Conservation (phyloP, 2,113 vertebrate genomes). For the Melanocharis versteri region DNA sequence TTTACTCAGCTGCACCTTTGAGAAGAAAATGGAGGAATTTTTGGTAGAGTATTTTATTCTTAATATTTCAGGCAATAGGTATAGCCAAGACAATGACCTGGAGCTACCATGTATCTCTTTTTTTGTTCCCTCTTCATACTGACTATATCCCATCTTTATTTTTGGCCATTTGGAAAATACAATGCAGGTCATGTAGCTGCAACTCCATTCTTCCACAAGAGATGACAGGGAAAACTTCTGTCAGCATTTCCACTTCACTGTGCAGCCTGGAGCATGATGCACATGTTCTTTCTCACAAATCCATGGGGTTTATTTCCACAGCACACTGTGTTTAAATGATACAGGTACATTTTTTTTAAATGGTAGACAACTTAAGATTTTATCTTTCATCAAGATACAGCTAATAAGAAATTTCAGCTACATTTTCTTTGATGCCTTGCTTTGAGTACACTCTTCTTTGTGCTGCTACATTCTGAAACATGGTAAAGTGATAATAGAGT, state of each 20-base stretch:
- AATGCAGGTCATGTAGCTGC: background rate
- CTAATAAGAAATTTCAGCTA: background rate
- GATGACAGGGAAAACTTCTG: background rate
- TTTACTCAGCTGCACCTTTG: background rate
- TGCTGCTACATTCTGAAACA: background rate
- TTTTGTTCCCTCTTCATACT: background rate
- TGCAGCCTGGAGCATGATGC: background rate
- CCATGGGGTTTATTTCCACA: background rate
- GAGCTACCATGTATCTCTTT: background rate
- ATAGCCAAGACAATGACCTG: background rate
- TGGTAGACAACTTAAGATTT: background rate
- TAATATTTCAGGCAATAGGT: background rate
- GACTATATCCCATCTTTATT: background rate
- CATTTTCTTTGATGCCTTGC: background rate
- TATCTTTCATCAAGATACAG: background rate
- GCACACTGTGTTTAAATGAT: background rate
- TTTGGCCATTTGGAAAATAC: background rate
- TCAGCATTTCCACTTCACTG: background rate
- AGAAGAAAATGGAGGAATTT: background rate
- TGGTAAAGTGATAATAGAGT: background rate
- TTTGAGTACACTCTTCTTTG: background rate
- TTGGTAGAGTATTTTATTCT: background rate
- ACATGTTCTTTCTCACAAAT: background rate
- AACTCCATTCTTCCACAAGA: background rate
- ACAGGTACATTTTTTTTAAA: background rate